phyloP scores from a whole-genome alignment of 2,113 vertebrate genomes.

The Callospermophilus lateralis region DNA sequence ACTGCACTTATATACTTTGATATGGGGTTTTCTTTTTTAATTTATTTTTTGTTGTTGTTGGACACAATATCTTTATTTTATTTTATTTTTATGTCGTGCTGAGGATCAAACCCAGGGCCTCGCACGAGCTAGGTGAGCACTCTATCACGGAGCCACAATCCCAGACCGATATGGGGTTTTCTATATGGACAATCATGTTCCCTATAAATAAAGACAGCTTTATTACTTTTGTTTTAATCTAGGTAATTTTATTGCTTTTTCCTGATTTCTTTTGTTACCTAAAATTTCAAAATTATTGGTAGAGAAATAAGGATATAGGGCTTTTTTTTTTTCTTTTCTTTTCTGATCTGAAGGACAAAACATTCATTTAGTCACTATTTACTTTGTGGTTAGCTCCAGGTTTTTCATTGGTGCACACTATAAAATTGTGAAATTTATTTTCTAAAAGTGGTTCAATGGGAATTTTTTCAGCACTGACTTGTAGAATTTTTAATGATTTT shows the following conservation, averaged over 20 bases:
- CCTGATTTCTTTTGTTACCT: neutral
- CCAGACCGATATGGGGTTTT: neutral
- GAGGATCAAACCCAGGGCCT: too few species aligned
- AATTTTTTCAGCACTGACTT: neutral
- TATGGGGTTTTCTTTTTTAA: too few species aligned
- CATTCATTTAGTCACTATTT: neutral
- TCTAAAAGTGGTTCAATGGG: neutral
- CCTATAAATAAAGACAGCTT: neutral
- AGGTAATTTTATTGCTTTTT: neutral
- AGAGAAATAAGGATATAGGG: neutral
- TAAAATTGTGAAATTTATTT: neutral
- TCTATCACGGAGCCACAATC: too few species aligned
- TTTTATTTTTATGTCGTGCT: too few species aligned
- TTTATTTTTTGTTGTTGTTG: too few species aligned
- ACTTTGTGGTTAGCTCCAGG: neutral
- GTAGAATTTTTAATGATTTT: neutral
- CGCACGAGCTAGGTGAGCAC: too few species aligned
- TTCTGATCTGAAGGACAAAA: neutral
- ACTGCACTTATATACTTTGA: too few species aligned
- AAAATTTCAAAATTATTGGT: neutral
- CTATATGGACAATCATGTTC: neutral
- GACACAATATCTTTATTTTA: too few species aligned
- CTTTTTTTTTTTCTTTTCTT: neutral
- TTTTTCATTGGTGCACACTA: neutral
- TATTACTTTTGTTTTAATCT: neutral